These are phyloP conservation scores for Recurvirostra avosetta DNA, from an alignment of 2,113 vertebrate genomes.

Conservation along the genomic window DNA sequence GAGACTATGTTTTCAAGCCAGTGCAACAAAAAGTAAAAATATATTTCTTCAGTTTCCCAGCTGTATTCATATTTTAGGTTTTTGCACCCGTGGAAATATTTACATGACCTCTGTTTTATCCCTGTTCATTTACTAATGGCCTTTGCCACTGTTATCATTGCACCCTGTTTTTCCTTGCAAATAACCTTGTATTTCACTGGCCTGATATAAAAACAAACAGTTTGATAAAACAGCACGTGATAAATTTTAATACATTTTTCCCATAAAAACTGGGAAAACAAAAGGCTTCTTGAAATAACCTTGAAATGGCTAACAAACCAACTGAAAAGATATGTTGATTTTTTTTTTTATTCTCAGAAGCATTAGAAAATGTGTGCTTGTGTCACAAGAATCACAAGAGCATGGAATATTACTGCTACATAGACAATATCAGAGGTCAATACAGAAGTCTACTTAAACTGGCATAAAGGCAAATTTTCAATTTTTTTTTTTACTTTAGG, in stretches of 20 bases:
- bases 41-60: neutral
- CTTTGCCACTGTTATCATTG: neutral
- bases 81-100: neutral
- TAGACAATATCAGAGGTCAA: neutral
- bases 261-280: neutral
- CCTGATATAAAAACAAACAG: neutral
- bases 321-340: neutral
- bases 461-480: neutral
- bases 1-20: neutral
- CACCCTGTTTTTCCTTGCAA: neutral
- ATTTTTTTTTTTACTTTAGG: no score
- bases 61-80: neutral
- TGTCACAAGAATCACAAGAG: neutral
- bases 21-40: neutral
- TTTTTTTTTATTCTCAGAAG: neutral
- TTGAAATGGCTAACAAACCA: neutral
- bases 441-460: neutral
- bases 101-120: neutral
- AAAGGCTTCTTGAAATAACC: neutral
- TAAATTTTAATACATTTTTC: neutral
- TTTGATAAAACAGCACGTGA: neutral
- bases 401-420: neutral
- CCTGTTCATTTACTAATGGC: neutral
- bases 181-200: constrained; percentile 22
- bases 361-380: neutral